Evolutionary conservation across 2,888 invertebrate genomes (phyloP).

Genomic region (Pachymerium ferrugineum): DNA sequence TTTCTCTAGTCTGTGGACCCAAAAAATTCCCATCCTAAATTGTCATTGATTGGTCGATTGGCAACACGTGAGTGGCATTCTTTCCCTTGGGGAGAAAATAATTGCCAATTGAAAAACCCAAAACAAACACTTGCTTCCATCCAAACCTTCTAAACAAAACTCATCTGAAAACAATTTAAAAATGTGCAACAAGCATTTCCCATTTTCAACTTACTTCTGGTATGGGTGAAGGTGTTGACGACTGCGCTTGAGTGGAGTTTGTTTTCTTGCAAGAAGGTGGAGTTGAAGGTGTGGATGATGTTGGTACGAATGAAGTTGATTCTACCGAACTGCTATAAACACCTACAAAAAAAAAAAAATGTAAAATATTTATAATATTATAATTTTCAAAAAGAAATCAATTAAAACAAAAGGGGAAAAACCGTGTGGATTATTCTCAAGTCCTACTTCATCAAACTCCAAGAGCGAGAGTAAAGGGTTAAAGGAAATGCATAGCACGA

Average conservation of each 20-base stretch:
- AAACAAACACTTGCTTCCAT: too few species aligned
- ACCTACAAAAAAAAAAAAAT: conserved; percentile 37
- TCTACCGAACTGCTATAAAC: conserved; percentile 43
- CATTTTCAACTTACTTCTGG: not conserved
- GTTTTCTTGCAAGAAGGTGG: not conserved
- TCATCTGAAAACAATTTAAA: not conserved
- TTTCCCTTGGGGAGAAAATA: too few species aligned
- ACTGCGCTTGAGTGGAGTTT: too few species aligned
- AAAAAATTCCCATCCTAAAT: too few species aligned
- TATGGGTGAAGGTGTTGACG: conserved; percentile 6
- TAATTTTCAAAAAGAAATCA: conserved; percentile 1
- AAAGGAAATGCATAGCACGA: not conserved
- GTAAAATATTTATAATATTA: not conserved
- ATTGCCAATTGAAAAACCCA: too few species aligned
- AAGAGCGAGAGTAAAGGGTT: not conserved
- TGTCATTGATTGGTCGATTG: too few species aligned
- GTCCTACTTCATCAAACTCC: not conserved
- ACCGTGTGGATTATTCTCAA: too few species aligned
- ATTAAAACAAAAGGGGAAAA: too few species aligned
- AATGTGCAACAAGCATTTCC: not conserved
- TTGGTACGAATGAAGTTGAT: conserved; percentile 40
- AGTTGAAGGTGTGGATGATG: conserved; percentile 36
- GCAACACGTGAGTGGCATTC: too few species aligned
- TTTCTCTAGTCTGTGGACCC: too few species aligned
- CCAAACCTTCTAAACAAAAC: too few species aligned